These are phyloP conservation scores for Diadromus collaris DNA, from an alignment of 2,888 invertebrate genomes.

Conservation along the genomic window DNA sequence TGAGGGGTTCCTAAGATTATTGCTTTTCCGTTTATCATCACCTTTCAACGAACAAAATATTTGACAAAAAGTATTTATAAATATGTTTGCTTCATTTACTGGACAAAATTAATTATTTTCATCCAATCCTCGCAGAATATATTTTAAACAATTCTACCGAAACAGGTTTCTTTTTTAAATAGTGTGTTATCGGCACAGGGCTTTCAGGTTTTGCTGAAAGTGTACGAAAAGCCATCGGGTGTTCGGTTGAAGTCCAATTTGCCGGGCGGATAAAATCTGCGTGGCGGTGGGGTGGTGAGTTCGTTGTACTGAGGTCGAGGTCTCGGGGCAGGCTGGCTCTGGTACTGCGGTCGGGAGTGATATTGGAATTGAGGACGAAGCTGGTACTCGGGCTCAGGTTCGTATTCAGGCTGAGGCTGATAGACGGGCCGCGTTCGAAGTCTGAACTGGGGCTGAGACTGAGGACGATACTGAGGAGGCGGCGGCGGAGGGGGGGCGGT, in stretches of 20 bases:
- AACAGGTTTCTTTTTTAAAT: background rate
- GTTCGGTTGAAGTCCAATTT: slow-evolving; percentile 93
- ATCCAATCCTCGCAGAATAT: background rate
- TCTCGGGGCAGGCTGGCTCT: slow-evolving; percentile 57
- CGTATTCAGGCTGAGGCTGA: slow-evolving; percentile 59
- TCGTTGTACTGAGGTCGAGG: slow-evolving; percentile 82
- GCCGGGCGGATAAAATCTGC: slow-evolving; percentile 91
- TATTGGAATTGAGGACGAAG: slow-evolving; percentile 81
- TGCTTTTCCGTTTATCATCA: background rate
- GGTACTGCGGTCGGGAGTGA: slow-evolving; percentile 65
- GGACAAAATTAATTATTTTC: background rate
- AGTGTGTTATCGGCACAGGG: background rate
- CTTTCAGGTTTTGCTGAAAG: slow-evolving; percentile 86
- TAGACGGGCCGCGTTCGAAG: slow-evolving; percentile 80
- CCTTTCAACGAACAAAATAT: background rate
- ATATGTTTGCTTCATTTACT: background rate
- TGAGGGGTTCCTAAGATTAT: background rate
- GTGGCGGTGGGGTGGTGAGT: slow-evolving; percentile 86
- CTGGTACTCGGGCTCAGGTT: slow-evolving; percentile 79
- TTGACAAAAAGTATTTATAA: background rate
- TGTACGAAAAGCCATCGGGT: slow-evolving; percentile 94
- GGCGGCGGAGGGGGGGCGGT: slow-evolving; percentile 72
- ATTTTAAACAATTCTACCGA: background rate
- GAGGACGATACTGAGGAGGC: slow-evolving; percentile 57
- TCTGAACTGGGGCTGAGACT: slow-evolving; percentile 64